Base-by-base conservation (phyloP, 2,888 invertebrate genomes). In the Bibio marci region DNA sequence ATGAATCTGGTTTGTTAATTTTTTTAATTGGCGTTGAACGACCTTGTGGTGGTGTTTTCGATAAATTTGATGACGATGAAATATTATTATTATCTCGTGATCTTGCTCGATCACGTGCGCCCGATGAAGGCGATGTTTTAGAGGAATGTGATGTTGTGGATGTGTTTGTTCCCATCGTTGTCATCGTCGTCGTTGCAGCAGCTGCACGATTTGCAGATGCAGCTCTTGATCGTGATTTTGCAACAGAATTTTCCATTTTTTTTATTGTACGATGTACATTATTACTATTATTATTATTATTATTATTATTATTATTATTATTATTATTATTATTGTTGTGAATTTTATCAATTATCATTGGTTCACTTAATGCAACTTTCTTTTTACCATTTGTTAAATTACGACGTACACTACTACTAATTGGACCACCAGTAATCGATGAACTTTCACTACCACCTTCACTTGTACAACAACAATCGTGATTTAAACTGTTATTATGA, bases 391-490 rank as follows among this genome's bases (percentile, higher is more conserved):
- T 22, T 22, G 22, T 6, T 8, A 22, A 6, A 22, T 22, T 22
- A 6, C 22, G 22, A 6, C 22, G 4, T 6, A 22, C 4, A 2
- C 52, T 50, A 2, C 55, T 54, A 8, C 53, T 52, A 5, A 38
- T 39, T 35, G 46, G 47, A 40, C 59, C 61, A 17, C 69, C 68
- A 4, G 76, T 71, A 27, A 80, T 58, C 1, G 80, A 80, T 0
- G 81, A 80, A 55, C 80, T 82, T 52, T 83, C 83, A 47, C 82
- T 82, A 35, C 82, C 82, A 46, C 72, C 74, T 49, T 76, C 76
- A 52, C 75, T 75, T 37, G 72, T 73, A 31, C 67, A 43, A 31
- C 67, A 43, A 35, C 69, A 67, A 47, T 71, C 71, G 13, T 32
- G 8, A 6, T 28, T 30, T 11, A 12, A 11, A 28, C 30, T 37